phyloP scores from a whole-genome alignment of 2,797 vertebrate species.

The Gadopsis bispinosus region DNA sequence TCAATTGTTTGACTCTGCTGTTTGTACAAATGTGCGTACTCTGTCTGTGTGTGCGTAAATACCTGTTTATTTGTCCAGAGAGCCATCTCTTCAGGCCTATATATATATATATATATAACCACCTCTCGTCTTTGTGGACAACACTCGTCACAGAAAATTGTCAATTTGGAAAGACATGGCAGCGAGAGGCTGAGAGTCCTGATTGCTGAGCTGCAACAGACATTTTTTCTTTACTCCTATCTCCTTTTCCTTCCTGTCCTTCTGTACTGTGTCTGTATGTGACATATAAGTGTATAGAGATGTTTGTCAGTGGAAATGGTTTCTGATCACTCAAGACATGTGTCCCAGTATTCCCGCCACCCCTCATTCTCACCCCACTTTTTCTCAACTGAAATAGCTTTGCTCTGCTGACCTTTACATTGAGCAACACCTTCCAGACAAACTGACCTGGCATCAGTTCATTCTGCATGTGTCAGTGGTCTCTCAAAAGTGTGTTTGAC shows the following conservation, averaged over 20 bases:
- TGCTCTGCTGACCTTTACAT: constrained; percentile 53
- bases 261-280: background rate
- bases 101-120: constrained; percentile 18
- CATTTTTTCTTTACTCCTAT: background rate
- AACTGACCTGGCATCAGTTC: constrained; percentile 36
- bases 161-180: constrained; percentile 54
- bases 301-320: constrained; percentile 30
- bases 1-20: background rate
- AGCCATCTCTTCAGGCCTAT: constrained; percentile 23
- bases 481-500: constrained; percentile 11
- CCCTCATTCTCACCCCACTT: constrained; percentile 16
- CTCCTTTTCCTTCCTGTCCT: background rate
- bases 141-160: constrained; percentile 59
- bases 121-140: constrained; percentile 53
- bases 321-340: constrained; percentile 42
- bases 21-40: constrained; percentile 9
- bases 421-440: constrained; percentile 29
- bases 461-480: constrained; percentile 23
- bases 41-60: constrained; percentile 16
- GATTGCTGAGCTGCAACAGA: constrained; percentile 59
- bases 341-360: constrained; percentile 49
- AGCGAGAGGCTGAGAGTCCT: constrained; percentile 30
- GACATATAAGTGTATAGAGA: constrained; percentile 3
- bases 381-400: constrained; percentile 39
- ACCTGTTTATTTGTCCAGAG: constrained; percentile 41